These are phyloP conservation scores for Siniperca undulata DNA, from an alignment of 2,797 vertebrate genomes.

Conservation along the genomic window DNA sequence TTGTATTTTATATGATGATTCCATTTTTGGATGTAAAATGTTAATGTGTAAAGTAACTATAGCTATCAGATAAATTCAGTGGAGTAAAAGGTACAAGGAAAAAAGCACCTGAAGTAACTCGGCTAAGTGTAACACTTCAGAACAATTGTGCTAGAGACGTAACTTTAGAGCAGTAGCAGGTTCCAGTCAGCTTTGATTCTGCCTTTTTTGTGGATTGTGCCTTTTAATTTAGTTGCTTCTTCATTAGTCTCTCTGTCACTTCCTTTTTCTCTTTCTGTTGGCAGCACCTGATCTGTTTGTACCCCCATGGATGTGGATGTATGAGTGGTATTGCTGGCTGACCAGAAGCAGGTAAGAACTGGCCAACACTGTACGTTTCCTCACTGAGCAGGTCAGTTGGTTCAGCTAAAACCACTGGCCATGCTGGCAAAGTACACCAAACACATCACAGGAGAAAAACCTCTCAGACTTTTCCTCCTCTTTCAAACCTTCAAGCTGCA, in stretches of 20 bases:
- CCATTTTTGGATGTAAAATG: background rate
- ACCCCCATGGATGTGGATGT: background rate
- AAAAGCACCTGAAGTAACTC: background rate
- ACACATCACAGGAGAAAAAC: background rate
- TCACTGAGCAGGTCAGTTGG: background rate
- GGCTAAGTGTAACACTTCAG: background rate
- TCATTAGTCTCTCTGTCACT: background rate
- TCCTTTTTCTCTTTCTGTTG: background rate
- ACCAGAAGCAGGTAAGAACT: conserved; percentile 8
- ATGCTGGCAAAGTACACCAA: conserved; percentile 2
- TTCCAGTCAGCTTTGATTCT: background rate
- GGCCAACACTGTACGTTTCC: background rate
- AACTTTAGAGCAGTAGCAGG: background rate
- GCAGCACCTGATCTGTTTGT: background rate
- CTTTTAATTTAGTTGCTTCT: background rate
- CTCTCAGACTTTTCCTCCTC: background rate
- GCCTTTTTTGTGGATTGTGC: background rate
- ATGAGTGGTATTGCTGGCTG: background rate
- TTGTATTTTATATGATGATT: background rate
- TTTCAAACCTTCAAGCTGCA: conserved; percentile 5
- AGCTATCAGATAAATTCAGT: background rate
- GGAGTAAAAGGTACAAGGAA: too few species aligned
- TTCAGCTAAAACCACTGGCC: conserved; percentile 8
- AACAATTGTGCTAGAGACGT: background rate
- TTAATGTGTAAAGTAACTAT: background rate